Evolutionary conservation across 1,140 invertebrate genomes (phyloP).

Genomic region (Neodiprion pinetum): DNA sequence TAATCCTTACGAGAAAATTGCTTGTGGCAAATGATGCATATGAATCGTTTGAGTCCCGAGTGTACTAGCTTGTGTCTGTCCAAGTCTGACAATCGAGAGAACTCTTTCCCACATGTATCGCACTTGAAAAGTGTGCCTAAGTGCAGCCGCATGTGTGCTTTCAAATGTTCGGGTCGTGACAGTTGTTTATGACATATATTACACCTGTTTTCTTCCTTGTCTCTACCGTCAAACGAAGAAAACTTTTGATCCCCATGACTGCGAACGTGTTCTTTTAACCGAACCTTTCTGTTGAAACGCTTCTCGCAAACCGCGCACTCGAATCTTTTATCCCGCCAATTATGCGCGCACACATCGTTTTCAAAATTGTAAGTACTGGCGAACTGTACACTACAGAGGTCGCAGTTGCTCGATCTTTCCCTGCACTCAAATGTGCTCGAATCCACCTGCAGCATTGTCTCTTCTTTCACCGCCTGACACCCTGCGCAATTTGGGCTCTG

Average conservation of each 20-base stretch:
- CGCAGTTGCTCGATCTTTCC: not conserved
- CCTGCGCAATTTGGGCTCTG: too few relatives aligned
- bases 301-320: slow-evolving; percentile 73
- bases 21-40: slow-evolving; percentile 72
- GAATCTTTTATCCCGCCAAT: slow-evolving; percentile 62
- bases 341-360: not conserved
- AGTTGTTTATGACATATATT: not conserved
- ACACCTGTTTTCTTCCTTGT: not conserved
- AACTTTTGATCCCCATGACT: not conserved
- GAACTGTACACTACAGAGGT: not conserved
- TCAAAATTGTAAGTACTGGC: not conserved
- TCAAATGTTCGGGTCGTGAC: not conserved
- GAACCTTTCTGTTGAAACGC: slow-evolving; percentile 71
- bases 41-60: slow-evolving; percentile 69
- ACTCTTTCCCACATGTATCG: not conserved
- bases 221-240: not conserved
- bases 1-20: slow-evolving; percentile 73
- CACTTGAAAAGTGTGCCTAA: not conserved
- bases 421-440: too few relatives aligned
- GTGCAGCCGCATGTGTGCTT: not conserved
- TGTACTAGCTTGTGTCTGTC: slow-evolving; percentile 64
- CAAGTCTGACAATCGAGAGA: not conserved
- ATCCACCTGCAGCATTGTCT: too few relatives aligned
- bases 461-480: too few relatives aligned
- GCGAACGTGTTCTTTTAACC: slow-evolving; percentile 67